Evolutionary conservation across 2,113 vertebrate genomes (phyloP).

Genomic region (Pelmatolapia mariae): DNA sequence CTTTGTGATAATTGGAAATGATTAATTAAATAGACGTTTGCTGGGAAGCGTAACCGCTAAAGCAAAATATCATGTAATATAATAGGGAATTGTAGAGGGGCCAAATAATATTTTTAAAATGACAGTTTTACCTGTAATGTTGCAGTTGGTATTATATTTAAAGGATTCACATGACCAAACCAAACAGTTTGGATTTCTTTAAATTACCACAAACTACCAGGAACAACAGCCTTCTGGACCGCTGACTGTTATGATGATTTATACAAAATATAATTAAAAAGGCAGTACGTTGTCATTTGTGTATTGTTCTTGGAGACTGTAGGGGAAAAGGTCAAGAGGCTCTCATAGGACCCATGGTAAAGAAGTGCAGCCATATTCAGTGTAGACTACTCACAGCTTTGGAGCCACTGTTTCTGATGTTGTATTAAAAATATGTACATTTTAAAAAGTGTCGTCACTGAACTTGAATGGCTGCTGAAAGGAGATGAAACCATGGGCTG

Average conservation of each 20-base stretch:
- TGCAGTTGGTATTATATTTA: neutral
- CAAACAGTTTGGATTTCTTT: neutral
- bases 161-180: neutral
- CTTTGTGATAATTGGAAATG: neutral
- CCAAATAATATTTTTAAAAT: neutral
- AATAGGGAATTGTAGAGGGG: neutral
- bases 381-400: neutral
- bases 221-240: neutral
- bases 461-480: neutral
- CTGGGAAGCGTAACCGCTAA: neutral
- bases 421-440: neutral
- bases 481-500: neutral
- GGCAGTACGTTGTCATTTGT: neutral
- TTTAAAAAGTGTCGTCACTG: neutral
- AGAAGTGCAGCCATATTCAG: fast-evolving
- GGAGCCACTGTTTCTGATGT: neutral
- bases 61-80: neutral
- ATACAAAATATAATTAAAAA: neutral
- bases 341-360: neutral
- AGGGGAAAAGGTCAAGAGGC: neutral
- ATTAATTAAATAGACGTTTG: neutral
- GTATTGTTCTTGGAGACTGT: neutral
- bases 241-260: neutral
- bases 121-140: neutral
- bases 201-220: fast-evolving